phyloP scores from a whole-genome alignment of 2,888 invertebrate genomes.

The Mimas tiliae region DNA sequence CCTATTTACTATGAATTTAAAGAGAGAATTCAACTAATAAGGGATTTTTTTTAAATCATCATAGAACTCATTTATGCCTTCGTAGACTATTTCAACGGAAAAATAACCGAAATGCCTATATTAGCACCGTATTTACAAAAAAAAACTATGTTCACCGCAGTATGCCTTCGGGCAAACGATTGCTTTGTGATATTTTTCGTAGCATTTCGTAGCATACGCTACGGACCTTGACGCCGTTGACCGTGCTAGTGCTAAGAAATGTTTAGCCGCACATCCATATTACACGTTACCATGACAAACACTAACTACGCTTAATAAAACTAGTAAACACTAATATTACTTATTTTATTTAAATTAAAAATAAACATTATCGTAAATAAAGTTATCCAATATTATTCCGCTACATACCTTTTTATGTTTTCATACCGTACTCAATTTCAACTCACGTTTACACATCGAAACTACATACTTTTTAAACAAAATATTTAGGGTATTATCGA shows the following conservation, averaged over 20 bases:
- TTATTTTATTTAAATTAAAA: too few relatives aligned
- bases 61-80: too few relatives aligned
- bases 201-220: conserved; percentile 5
- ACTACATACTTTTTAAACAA: background rate
- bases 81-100: too few relatives aligned
- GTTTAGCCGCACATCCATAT: background rate
- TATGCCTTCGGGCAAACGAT: background rate
- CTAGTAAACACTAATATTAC: background rate
- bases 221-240: background rate
- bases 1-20: background rate
- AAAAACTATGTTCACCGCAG: background rate
- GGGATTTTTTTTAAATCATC: background rate
- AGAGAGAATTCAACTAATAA: too few relatives aligned
- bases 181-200: conserved; percentile 13
- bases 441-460: background rate
- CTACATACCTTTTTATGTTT: background rate
- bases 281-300: conserved; percentile 14
- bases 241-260: conserved; percentile 3
- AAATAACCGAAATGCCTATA: too few relatives aligned
- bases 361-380: too few relatives aligned
- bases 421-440: background rate
- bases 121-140: background rate
- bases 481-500: conserved; percentile 8
- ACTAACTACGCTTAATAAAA: background rate
- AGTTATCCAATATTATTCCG: background rate